Evolutionary conservation across 2,888 invertebrate genomes (phyloP).

Genomic region (Chironomus tentans): DNA sequence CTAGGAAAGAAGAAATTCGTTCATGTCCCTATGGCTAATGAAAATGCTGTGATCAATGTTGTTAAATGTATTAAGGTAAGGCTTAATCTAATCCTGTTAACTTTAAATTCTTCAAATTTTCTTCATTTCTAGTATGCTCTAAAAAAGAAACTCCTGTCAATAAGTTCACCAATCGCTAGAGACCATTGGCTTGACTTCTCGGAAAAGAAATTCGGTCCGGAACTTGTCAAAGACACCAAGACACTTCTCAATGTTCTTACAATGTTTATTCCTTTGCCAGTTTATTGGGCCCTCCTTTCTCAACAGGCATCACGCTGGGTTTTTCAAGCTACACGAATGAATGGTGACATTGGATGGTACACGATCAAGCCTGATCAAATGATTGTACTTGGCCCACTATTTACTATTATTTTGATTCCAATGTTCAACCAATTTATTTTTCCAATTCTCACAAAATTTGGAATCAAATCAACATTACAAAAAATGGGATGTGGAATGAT

Average conservation of each 20-base stretch:
- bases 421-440: slow-evolving; percentile 71
- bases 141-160: neutral
- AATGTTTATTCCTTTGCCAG: slow-evolving; percentile 46
- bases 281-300: slow-evolving; percentile 55
- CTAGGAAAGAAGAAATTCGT: neutral
- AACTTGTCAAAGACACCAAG: slow-evolving; percentile 39
- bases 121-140: neutral
- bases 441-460: slow-evolving; percentile 62
- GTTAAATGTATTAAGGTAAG: slow-evolving; percentile 4
- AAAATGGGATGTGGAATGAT: slow-evolving; percentile 82
- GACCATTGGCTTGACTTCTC: slow-evolving; percentile 27
- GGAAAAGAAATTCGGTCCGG: slow-evolving; percentile 22
- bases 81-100: neutral
- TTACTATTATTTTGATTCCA: slow-evolving; percentile 79
- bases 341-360: slow-evolving; percentile 65
- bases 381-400: slow-evolving; percentile 82
- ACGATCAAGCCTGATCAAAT: slow-evolving; percentile 87
- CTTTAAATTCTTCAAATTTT: neutral
- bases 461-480: slow-evolving; percentile 65
- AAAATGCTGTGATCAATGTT: slow-evolving; percentile 7
- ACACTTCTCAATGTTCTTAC: slow-evolving; percentile 41
- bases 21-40: neutral
- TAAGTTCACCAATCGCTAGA: neutral
- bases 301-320: slow-evolving; percentile 36
- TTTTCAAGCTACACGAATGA: slow-evolving; percentile 75